Evolutionary conservation across 2,797 vertebrate genomes (phyloP).

Genomic region (Etheostoma nigrum): DNA sequence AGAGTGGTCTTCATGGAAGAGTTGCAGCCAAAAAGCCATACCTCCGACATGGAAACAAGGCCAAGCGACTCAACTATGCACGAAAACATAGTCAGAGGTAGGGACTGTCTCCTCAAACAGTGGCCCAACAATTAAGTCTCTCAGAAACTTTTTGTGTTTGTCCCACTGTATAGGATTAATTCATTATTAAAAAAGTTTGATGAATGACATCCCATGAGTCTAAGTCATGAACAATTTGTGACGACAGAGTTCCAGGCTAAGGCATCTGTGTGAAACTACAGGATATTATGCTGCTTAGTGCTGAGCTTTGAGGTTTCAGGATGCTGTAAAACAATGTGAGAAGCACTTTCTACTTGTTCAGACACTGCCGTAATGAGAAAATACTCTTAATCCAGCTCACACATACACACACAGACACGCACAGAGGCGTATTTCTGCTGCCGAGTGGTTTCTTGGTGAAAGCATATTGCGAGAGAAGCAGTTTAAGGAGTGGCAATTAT

Average conservation of each 20-base stretch:
- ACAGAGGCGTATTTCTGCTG: conserved; percentile 83
- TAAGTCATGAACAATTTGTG: conserved; percentile 57
- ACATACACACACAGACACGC: conserved; percentile 73
- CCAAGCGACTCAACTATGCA: no score
- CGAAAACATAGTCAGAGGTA: background rate
- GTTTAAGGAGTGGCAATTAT: conserved; percentile 87
- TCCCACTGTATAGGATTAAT: background rate
- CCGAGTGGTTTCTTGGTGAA: conserved; percentile 84
- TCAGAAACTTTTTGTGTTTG: background rate
- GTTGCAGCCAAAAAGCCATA: no score
- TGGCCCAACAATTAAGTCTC: background rate
- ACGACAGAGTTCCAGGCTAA: conserved; percentile 46
- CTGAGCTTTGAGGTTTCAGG: conserved; percentile 81
- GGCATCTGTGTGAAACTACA: conserved; percentile 78
- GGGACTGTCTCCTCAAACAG: background rate
- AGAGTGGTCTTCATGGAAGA: conserved; percentile 27
- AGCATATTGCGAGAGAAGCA: conserved; percentile 86
- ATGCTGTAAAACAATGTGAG: conserved; percentile 83
- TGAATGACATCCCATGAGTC: conserved; percentile 32
- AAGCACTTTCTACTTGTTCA: conserved; percentile 82
- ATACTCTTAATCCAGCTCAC: conserved; percentile 82
- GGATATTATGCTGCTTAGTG: conserved; percentile 82
- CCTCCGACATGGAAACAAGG: no score
- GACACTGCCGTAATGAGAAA: conserved; percentile 84
- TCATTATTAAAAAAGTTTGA: conserved; percentile 19